Base-by-base conservation (phyloP, 2,113 vertebrate genomes). In the Furnarius figulus region DNA sequence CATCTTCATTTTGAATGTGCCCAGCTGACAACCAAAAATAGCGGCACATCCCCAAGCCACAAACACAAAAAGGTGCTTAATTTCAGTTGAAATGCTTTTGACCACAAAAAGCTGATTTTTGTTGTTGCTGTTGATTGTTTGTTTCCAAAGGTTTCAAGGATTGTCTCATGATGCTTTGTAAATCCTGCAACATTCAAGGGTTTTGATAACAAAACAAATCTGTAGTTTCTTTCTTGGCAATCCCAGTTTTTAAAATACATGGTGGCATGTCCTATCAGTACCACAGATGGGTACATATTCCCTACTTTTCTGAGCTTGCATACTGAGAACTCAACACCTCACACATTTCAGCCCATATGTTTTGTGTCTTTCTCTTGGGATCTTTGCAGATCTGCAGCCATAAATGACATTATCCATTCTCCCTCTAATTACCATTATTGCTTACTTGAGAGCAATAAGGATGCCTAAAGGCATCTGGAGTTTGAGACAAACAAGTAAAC, bases 51-150 rank as follows among this genome's bases (percentile, higher is more conserved):
- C 14, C 39, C 50, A 12, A n/a, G 12, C 58, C 65, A 23, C 4
- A 6, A 55, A 55, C 0, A 0, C 4, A 2, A 47, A 5, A 16
- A 72, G 15, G 17, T 42, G 5, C 22, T 56, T 63, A 50, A 63
- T 10, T 42, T 71, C 8, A 13, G 12, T 53, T 67, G 21, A 44
- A 74, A 76, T 35, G 16, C 15, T 95, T 93, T 74, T 81, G 17
- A 52, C 2, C 15, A 74, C 14, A 84, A 63, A 79, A 85, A 84
- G 5, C 4, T 37, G 24, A 5, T 35, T 40, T 37, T 24, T 16
- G 75, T 16, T 31, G 2, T 30, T 73, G 25, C 75, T 37, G 40
- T 40, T 40, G 40, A 40, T 40, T 40, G 5, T 20, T 28, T 8
- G 4, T 25, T 83, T 62, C 31, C 46, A 70, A 21, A 50, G 4